Base-by-base conservation (phyloP, 2,113 vertebrate species). In the Callionymus lyra region DNA sequence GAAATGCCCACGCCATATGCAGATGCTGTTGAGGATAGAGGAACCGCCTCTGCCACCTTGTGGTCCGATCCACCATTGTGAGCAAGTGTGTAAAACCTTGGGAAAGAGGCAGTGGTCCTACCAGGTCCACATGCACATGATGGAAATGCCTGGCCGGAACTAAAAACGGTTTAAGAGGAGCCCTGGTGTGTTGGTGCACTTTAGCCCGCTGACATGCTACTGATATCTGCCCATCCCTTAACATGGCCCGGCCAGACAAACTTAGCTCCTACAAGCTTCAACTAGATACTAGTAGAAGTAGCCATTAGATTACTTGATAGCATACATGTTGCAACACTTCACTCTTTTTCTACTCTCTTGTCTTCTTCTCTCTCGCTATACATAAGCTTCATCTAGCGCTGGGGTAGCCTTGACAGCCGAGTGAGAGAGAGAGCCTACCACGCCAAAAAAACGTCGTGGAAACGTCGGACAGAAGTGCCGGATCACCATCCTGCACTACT, bases 51-150 rank as follows among this genome's bases (percentile, higher is more conserved):
- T 9, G 37, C 13, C 37, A 38, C 37, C 37, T 38, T 5, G 37
- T 38, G 6, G 37, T 1, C 12, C 5, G 2, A 16, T 38, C 5
- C 3, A 38, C 37, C 12, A 38, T 1, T 8, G 37, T 38, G 37
- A 38, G 37, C 3, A 38, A 13, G 37, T 38, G 14, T 9, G 37
- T 38, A 38, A 14, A 38, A 38, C 37, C 37, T 10, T 15, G 4
- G 12, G 37, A 38, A 9, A 13, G 37, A 9, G 37, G 37, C 9
- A 14, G 37, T 14, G 13, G 37, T 13, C 37, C 12, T 9, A 38
- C 37, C 37, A 38, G n/a, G 37, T 38, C 37, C 12, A 38, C 13
- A 38, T 38, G 12, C 9, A 38, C 37, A 38, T 38, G 4, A 9
- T 38, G n/a, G 2, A 14, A 38, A n/a, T 9, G 13, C 5, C n/a